These are phyloP conservation scores for Zaprionus tsacasi DNA, from an alignment of 1,140 invertebrate genomes.

Conservation along the genomic window DNA sequence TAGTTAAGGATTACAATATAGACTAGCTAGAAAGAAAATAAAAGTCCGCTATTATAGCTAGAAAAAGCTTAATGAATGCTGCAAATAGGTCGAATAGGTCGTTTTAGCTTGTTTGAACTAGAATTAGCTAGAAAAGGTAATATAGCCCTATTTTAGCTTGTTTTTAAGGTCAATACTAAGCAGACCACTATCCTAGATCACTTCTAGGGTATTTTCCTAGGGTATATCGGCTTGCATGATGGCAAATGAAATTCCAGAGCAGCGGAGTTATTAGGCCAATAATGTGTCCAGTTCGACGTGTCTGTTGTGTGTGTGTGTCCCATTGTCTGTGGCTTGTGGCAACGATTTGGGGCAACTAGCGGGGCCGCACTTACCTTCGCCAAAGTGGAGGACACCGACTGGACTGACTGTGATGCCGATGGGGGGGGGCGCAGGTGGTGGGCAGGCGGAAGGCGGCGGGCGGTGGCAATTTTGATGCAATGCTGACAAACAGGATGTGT, in stretches of 20 bases:
- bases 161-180: too few species aligned
- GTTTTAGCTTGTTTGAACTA: neutral
- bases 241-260: neutral
- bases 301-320: neutral
- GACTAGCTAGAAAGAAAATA: too few species aligned
- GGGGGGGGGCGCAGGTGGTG: neutral
- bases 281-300: neutral
- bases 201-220: neutral
- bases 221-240: neutral
- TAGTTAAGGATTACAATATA: too few species aligned
- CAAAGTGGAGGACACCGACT: neutral
- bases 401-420: neutral
- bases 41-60: too few species aligned
- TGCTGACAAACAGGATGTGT: conserved; percentile 69
- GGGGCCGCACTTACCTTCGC: conserved; percentile 3
- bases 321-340: neutral
- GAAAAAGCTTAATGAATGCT: too few species aligned
- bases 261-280: neutral
- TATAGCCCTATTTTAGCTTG: too few species aligned
- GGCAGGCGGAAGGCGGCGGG: neutral
- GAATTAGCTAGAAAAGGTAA: neutral
- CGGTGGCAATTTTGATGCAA: conserved; percentile 54
- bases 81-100: neutral
- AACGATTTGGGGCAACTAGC: neutral
- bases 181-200: too few species aligned